These are phyloP conservation scores for Amphiprion percula DNA, from an alignment of 2,113 vertebrate genomes.

Conservation along the genomic window DNA sequence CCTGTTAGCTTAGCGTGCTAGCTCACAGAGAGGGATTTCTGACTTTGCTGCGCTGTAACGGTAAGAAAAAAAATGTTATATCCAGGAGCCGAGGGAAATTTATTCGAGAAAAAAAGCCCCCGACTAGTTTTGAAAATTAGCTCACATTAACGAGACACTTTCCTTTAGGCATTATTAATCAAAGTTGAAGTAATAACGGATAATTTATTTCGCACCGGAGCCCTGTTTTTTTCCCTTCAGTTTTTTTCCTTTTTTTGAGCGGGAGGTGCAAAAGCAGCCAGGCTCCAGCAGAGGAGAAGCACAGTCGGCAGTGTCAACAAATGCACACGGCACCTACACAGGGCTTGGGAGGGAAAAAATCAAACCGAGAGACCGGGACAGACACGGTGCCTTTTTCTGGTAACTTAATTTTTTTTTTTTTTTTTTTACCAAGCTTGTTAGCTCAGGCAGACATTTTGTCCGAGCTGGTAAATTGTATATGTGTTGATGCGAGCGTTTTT, in stretches of 20 bases:
- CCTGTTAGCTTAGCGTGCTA: slow-evolving; percentile 74
- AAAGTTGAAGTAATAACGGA: slow-evolving; percentile 61
- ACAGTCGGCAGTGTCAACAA: slow-evolving; percentile 79
- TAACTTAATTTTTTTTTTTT: slow-evolving; percentile 34
- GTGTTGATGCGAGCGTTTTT: slow-evolving; percentile 4
- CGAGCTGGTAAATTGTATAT: slow-evolving; percentile 13
- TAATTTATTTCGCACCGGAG: slow-evolving; percentile 66
- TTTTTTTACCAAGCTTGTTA: slow-evolving; percentile 43
- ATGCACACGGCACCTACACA: slow-evolving; percentile 71
- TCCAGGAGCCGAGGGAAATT: background rate
- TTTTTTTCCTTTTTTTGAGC: slow-evolving; percentile 78
- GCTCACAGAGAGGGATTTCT: slow-evolving; percentile 53
- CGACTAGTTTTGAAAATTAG: background rate
- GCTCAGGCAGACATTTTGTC: slow-evolving; percentile 23
- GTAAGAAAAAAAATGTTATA: slow-evolving; percentile 42
- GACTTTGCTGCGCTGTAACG: slow-evolving; percentile 71
- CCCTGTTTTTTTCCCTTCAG: slow-evolving; percentile 47
- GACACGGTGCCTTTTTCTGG: slow-evolving; percentile 44
- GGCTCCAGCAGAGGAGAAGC: slow-evolving; percentile 59
- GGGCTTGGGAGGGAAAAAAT: slow-evolving; percentile 67
- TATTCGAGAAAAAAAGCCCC: background rate
- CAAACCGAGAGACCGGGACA: slow-evolving; percentile 45
- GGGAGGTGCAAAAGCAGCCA: slow-evolving; percentile 82
- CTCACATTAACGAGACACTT: background rate
- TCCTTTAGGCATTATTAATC: slow-evolving; percentile 8